phyloP scores from a whole-genome alignment of 2,888 invertebrate genomes.

The Rhagophthalmus giganteus region DNA sequence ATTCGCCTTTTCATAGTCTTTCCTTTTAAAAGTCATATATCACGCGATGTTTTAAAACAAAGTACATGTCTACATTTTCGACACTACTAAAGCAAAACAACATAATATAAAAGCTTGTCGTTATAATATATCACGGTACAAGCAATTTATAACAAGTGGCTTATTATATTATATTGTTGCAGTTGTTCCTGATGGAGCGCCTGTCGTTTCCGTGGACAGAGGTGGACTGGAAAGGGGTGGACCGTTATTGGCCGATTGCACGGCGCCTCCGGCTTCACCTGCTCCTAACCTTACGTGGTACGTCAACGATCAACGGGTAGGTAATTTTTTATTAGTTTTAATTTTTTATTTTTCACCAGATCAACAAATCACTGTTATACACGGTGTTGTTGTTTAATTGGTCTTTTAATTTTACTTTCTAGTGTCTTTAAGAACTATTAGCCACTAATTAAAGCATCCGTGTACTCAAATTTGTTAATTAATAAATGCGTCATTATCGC shows the following conservation, averaged over 20 bases:
- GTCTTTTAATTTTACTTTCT: no score
- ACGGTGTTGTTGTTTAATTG: no score
- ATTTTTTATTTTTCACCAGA: no score
- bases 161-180: constrained; percentile 38
- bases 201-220: constrained; percentile 62
- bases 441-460: no score
- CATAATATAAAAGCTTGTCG: constrained; percentile 10
- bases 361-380: no score
- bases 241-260: constrained; percentile 63
- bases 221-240: constrained; percentile 63
- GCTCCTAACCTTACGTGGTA: constrained; percentile 67
- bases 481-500: no score
- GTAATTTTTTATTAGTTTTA: constrained; percentile 33
- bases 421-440: no score
- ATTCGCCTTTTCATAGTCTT: no score
- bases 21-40: constrained; percentile 11
- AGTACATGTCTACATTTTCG: constrained; percentile 7
- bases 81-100: constrained; percentile 7
- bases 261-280: constrained; percentile 64
- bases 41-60: constrained; percentile 14
- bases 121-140: constrained; percentile 7
- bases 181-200: constrained; percentile 64
- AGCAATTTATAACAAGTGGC: constrained; percentile 16
- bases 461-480: no score
- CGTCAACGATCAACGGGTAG: constrained; percentile 65